Conservation (phyloP, 2,797 vertebrate species). For the Lithobates sylvaticus region DNA sequence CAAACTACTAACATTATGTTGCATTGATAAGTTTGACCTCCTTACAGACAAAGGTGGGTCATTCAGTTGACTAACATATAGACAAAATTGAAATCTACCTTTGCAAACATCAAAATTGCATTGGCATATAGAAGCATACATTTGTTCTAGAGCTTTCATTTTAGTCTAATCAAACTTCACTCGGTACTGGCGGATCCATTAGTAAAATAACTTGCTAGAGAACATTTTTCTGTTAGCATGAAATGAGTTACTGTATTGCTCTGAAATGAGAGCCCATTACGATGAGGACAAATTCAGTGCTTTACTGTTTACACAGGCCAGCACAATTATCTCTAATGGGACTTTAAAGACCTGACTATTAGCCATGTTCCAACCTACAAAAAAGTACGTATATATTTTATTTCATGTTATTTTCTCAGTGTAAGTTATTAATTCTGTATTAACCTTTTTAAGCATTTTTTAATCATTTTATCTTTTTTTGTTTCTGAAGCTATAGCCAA, state of each 20-base stretch:
- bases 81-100: neutral
- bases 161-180: slow-evolving; percentile 28
- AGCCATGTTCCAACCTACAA: slow-evolving; percentile 19
- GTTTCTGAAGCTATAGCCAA: neutral
- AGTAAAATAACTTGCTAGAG: slow-evolving; percentile 37
- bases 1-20: neutral
- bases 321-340: slow-evolving; percentile 59
- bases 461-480: neutral
- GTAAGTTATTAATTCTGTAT: neutral
- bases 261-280: slow-evolving; percentile 42
- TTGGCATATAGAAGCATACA: neutral
- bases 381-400: slow-evolving; percentile 11
- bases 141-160: neutral
- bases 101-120: neutral
- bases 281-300: slow-evolving; percentile 22
- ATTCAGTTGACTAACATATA: neutral
- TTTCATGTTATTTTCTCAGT: slow-evolving; percentile 10
- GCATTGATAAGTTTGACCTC: too few species aligned
- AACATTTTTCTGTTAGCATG: slow-evolving; percentile 9
- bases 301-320: slow-evolving; percentile 51
- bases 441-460: neutral
- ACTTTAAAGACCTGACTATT: slow-evolving; percentile 55
- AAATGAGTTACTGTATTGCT: slow-evolving; percentile 42
- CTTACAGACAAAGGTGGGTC: too few species aligned
- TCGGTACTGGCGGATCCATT: slow-evolving; percentile 40